Evolutionary conservation across 2,113 vertebrate genomes (phyloP).

Genomic region (Hypanus sabinus): DNA sequence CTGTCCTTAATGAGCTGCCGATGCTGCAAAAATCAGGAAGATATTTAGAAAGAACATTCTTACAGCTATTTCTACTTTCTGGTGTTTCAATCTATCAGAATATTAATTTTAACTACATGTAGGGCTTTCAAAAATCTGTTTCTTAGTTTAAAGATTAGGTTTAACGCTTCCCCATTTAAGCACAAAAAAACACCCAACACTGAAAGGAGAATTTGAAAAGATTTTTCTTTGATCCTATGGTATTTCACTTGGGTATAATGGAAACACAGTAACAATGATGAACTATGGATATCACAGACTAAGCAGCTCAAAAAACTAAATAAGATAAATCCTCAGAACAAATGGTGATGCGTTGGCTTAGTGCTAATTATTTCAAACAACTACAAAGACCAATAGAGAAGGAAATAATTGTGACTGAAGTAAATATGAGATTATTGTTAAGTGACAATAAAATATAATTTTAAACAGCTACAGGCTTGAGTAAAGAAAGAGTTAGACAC

Average conservation of each 20-base stretch:
- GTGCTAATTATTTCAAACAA: no score
- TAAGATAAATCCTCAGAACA: neutral
- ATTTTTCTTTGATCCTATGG: neutral
- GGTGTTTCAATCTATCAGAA: neutral
- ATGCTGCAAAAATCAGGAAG: conserved; percentile 56
- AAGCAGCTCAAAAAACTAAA: neutral
- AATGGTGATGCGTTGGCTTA: neutral
- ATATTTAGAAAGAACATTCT: neutral
- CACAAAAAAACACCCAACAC: neutral
- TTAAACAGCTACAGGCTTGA: neutral
- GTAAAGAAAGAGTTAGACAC: neutral
- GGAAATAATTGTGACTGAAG: neutral
- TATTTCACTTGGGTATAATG: neutral
- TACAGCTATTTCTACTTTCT: neutral
- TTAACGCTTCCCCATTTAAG: neutral
- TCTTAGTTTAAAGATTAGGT: neutral
- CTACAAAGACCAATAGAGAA: neutral
- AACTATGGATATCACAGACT: neutral
- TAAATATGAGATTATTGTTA: neutral
- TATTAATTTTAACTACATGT: neutral
- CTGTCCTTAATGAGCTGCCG: conserved; percentile 87
- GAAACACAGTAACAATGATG: neutral
- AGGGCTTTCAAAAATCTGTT: neutral
- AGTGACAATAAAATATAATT: neutral
- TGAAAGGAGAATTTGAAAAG: neutral